Evolutionary conservation across 2,888 invertebrate genomes (phyloP).

Genomic region (Ophioninae sp.): DNA sequence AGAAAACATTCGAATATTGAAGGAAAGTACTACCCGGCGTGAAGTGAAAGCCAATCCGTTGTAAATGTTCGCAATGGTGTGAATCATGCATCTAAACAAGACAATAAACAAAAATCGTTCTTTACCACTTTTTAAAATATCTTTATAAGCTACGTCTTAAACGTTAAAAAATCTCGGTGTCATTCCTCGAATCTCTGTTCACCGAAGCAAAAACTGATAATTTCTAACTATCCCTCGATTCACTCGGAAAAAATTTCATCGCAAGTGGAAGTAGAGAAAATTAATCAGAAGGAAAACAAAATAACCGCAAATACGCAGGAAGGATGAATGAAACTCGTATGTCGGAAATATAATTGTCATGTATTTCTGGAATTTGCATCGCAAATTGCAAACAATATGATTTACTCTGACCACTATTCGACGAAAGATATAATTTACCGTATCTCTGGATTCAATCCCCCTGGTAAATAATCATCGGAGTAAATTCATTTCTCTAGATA

Average conservation of each 20-base stretch:
- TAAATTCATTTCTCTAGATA: background rate
- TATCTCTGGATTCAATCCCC: background rate
- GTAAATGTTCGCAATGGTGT: background rate
- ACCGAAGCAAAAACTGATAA: background rate
- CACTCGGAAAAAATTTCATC: background rate
- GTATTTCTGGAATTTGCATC: constrained; percentile 46
- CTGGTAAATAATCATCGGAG: constrained; percentile 11
- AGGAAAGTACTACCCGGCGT: background rate
- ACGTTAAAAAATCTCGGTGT: too few relatives aligned
- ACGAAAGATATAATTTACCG: constrained; percentile 15
- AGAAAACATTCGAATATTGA: background rate
- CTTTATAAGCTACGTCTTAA: too few relatives aligned
- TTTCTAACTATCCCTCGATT: background rate
- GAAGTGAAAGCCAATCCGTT: background rate
- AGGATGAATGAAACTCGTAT: constrained; percentile 35
- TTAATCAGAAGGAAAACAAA: background rate
- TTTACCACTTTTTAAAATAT: too few relatives aligned
- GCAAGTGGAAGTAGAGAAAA: too few relatives aligned
- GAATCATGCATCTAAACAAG: too few relatives aligned
- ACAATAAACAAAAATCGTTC: too few relatives aligned
- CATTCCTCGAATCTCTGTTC: too few relatives aligned
- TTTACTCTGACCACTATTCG: constrained; percentile 29
- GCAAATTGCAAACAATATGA: constrained; percentile 40
- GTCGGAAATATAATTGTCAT: constrained; percentile 54
- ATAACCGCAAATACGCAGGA: background rate